Evolutionary conservation across 2,113 vertebrate species (phyloP).

Genomic region (Channa argus): DNA sequence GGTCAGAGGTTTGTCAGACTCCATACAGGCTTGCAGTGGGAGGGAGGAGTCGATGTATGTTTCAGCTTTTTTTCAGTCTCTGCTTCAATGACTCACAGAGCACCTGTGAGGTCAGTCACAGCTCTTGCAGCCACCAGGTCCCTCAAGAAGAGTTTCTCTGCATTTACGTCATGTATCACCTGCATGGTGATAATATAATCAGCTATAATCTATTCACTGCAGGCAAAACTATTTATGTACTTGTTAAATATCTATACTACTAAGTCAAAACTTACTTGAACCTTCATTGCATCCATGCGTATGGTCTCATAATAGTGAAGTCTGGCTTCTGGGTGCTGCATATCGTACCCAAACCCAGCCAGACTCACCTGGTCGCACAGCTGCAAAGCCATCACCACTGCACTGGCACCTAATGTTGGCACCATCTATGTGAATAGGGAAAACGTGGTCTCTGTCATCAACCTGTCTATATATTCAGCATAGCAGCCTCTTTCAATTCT

Average conservation of each 20-base stretch:
- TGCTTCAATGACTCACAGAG: conserved; percentile 57
- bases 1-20: not conserved
- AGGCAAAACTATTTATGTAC: not conserved
- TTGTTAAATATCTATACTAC: no score
- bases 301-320: conserved; percentile 85
- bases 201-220: not conserved
- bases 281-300: conserved; percentile 79
- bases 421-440: conserved; percentile 57
- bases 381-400: conserved; percentile 82
- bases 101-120: conserved; percentile 83
- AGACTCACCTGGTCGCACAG: conserved; percentile 86
- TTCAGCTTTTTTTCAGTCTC: conserved; percentile 30
- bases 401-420: conserved; percentile 82
- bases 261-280: conserved; percentile 58
- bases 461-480: not conserved
- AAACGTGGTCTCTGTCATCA: not conserved
- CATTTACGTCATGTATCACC: conserved; percentile 83
- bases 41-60: conserved; percentile 21
- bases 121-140: conserved; percentile 78
- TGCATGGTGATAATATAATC: conserved; percentile 38
- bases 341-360: conserved; percentile 85
- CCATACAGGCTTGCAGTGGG: not conserved
- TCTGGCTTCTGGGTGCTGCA: conserved; percentile 76
- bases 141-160: conserved; percentile 82
- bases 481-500: not conserved